These are phyloP conservation scores for Ephestia elutella DNA, from an alignment of 1,140 invertebrate genomes.

Conservation along the genomic window DNA sequence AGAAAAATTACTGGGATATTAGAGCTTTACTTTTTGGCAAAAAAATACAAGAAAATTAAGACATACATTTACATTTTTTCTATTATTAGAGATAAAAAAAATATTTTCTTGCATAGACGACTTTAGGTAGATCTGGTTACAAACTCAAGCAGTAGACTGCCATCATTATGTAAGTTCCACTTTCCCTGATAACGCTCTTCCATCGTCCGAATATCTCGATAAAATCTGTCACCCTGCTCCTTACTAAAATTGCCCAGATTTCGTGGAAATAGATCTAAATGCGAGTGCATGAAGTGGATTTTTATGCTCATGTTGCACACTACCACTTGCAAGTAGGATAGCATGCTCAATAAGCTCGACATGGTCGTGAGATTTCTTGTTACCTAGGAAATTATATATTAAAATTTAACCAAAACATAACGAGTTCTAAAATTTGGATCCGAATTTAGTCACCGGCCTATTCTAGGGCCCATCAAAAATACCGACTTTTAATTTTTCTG, in stretches of 20 bases:
- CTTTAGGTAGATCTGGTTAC: not conserved
- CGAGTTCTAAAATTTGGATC: not conserved
- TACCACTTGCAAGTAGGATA: not conserved
- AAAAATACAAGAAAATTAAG: too few species aligned
- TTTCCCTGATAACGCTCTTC: conserved; percentile 11
- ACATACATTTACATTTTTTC: too few species aligned
- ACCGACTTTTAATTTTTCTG: too few species aligned
- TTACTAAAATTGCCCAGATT: conserved; percentile 14
- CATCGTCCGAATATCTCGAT: conserved; percentile 13
- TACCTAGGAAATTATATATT: not conserved
- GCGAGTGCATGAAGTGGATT: conserved; percentile 16
- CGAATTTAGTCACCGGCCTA: not conserved
- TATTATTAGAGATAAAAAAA: too few species aligned
- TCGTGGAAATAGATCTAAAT: conserved; percentile 16
- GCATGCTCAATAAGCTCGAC: not conserved
- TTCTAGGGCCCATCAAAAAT: too few species aligned
- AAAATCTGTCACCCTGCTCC: conserved; percentile 13
- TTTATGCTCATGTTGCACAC: conserved; percentile 15
- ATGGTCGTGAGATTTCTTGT: not conserved
- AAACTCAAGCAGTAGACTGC: conserved; percentile 5
- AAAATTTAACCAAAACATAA: not conserved
- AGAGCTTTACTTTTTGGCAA: too few species aligned
- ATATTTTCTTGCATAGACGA: not conserved
- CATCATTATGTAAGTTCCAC: conserved; percentile 9
- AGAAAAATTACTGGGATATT: too few species aligned